Conservation (phyloP, 2,888 invertebrate species). For the Plebejus melissa region DNA sequence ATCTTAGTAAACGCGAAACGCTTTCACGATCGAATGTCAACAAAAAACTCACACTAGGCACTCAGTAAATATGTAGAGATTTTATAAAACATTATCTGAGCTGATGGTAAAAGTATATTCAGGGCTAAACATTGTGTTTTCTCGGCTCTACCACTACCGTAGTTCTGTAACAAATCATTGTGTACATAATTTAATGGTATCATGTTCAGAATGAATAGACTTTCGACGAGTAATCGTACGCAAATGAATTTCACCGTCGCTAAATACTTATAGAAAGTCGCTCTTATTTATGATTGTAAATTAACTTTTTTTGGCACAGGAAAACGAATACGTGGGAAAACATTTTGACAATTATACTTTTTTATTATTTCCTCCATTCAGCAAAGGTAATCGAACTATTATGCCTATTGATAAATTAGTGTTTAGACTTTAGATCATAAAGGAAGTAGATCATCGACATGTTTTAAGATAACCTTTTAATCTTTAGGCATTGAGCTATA, state of each 20-base stretch:
- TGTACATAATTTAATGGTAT: slow-evolving; percentile 16
- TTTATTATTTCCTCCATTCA: slow-evolving; percentile 5
- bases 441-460: slow-evolving; percentile 14
- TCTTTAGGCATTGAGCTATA: neutral
- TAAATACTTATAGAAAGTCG: slow-evolving; percentile 37
- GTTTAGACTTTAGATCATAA: slow-evolving; percentile 12
- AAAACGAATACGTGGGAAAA: slow-evolving; percentile 20
- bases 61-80: no score
- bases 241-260: slow-evolving; percentile 41
- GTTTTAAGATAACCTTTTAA: neutral
- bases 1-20: no score
- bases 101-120: no score
- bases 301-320: slow-evolving; percentile 17
- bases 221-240: slow-evolving; percentile 53
- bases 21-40: no score
- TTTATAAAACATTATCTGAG: no score
- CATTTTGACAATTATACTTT: neutral
- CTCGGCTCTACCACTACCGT: neutral
- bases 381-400: slow-evolving; percentile 13
- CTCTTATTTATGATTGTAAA: slow-evolving; percentile 35
- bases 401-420: neutral
- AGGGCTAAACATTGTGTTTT: neutral
- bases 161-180: slow-evolving; percentile 3
- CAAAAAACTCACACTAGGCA: no score
- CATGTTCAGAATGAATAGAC: slow-evolving; percentile 48